These are phyloP conservation scores for Sesamia nonagrioides DNA, from an alignment of 1,140 invertebrate genomes.

Conservation along the genomic window DNA sequence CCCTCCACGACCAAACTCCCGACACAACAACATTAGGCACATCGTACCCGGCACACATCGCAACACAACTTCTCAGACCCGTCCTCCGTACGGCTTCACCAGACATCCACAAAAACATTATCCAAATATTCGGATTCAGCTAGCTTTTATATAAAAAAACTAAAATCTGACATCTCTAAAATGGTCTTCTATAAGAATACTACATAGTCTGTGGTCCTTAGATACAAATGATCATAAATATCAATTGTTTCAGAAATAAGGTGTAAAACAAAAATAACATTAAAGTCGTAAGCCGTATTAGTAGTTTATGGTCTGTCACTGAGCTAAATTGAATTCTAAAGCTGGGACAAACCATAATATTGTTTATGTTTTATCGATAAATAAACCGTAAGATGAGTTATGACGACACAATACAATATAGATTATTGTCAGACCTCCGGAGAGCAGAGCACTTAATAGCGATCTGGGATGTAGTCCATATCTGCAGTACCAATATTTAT, in stretches of 20 bases:
- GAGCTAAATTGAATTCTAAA: constrained; percentile 27
- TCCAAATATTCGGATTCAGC: too few species aligned
- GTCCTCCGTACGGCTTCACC: too few species aligned
- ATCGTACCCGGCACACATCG: too few species aligned
- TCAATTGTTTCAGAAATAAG: not conserved
- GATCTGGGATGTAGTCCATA: constrained; percentile 4
- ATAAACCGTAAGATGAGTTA: constrained; percentile 56
- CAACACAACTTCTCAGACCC: too few species aligned
- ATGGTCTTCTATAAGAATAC: not conserved
- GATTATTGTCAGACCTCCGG: constrained; percentile 49
- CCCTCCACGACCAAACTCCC: too few species aligned
- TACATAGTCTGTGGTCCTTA: too few species aligned
- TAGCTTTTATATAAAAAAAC: too few species aligned
- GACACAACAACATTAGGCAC: too few species aligned
- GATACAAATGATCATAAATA: not conserved
- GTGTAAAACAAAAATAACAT: not conserved
- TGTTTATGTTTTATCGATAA: constrained; percentile 28
- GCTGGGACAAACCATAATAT: constrained; percentile 30
- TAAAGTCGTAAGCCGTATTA: not conserved
- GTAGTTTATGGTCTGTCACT: constrained; percentile 8
- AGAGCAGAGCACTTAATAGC: constrained; percentile 42
- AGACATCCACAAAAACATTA: too few species aligned
- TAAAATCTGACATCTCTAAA: too few species aligned
- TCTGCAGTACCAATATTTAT: too few species aligned
- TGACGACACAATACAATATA: constrained; percentile 51